phyloP scores from a whole-genome alignment of 2,113 vertebrate species.

The Scomber scombrus region DNA sequence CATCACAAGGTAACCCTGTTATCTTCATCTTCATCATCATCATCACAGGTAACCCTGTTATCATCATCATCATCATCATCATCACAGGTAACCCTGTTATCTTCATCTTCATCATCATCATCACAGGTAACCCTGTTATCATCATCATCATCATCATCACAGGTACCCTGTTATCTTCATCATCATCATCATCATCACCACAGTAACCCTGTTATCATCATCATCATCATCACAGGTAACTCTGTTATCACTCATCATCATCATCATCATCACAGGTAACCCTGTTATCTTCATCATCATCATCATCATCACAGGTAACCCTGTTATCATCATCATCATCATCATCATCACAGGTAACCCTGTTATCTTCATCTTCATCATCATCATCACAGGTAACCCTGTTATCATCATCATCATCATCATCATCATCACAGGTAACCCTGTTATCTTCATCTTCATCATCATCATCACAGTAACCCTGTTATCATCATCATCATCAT shows the following conservation, averaged over 20 bases:
- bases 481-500: no score
- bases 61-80: neutral
- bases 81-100: neutral
- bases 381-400: neutral
- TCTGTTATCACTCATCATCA: no score
- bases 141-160: neutral
- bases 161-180: constrained; percentile 28
- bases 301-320: neutral
- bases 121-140: no score
- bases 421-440: no score
- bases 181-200: no score
- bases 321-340: no score
- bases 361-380: neutral
- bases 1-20: neutral
- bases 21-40: no score
- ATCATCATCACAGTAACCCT: neutral
- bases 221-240: neutral
- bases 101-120: no score
- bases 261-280: no score
- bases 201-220: neutral
- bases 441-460: neutral
- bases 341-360: no score
- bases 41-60: no score
- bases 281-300: neutral
- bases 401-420: no score